Percentiles rank a stretch among this genome's conserved stretches.
Conservation (phyloP, 2,888 invertebrate species). For the Strigamia maritima region DNA sequence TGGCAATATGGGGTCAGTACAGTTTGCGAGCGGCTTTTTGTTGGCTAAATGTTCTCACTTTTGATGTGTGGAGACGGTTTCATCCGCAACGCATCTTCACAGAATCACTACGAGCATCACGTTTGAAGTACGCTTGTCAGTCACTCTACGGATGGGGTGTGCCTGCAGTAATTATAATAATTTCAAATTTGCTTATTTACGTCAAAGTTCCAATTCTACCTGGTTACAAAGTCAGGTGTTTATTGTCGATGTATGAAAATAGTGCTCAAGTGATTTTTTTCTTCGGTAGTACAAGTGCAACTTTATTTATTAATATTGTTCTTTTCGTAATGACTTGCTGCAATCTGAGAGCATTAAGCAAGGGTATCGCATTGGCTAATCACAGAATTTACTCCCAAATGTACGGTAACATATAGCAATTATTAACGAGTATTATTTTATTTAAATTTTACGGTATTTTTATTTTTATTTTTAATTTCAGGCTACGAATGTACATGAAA, state of each 20-base stretch:
- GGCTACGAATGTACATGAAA: neutral
- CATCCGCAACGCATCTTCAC: neutral
- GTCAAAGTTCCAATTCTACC: neutral
- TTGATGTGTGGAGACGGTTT: constrained; percentile 15
- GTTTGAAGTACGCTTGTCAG: neutral
- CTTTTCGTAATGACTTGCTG: neutral
- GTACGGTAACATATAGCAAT: neutral
- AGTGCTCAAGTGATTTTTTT: neutral
- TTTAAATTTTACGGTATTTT: neutral
- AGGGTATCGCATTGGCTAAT: neutral
- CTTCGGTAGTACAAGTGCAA: neutral
- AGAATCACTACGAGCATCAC: neutral
- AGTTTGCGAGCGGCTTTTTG: neutral
- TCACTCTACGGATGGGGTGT: neutral
- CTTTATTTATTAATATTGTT: neutral
- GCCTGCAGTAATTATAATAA: neutral
- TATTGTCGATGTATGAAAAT: neutral
- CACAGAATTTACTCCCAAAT: neutral
- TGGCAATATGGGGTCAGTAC: constrained; percentile 1
- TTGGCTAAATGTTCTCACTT: constrained; percentile 14
- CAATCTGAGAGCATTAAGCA: neutral
- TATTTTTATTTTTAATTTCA: neutral
- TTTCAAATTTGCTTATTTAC: neutral
- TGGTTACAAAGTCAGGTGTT: neutral
- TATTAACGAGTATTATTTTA: neutral